phyloP scores from a whole-genome alignment of 2,888 invertebrate genomes.

The Dynastes hyllus region DNA sequence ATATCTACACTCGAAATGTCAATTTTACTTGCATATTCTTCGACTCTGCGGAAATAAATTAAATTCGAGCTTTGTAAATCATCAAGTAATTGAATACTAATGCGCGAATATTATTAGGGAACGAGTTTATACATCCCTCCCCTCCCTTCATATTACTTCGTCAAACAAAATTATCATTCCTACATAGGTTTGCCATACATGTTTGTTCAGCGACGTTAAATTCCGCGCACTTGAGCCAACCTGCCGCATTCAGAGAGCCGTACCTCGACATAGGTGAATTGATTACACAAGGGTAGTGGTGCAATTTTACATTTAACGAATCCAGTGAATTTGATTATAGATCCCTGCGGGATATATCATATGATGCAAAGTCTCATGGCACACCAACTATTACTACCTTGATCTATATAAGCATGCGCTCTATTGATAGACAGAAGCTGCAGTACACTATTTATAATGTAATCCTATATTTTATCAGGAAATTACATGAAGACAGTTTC shows the following conservation, averaged over 20 bases:
- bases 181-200: background rate
- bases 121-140: background rate
- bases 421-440: too few species aligned
- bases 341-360: background rate
- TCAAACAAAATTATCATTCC: background rate
- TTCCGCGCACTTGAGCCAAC: background rate
- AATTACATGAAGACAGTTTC: too few species aligned
- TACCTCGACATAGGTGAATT: conserved; percentile 9
- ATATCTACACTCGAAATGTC: too few species aligned
- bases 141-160: background rate
- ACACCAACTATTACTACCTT: too few species aligned
- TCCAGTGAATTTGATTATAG: conserved; percentile 15
- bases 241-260: background rate
- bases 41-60: too few species aligned
- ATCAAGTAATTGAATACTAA: too few species aligned
- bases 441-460: too few species aligned
- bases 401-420: too few species aligned
- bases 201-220: background rate
- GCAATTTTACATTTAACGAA: conserved; percentile 23
- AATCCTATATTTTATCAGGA: too few species aligned
- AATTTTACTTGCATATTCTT: too few species aligned
- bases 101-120: too few species aligned
- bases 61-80: too few species aligned
- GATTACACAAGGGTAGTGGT: conserved; percentile 8
- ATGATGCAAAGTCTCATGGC: background rate